Evolutionary conservation across 2,113 vertebrate species (phyloP), one percentile per base, ranked within the genome.

Genomic region (Apteryx owenii): DNA sequence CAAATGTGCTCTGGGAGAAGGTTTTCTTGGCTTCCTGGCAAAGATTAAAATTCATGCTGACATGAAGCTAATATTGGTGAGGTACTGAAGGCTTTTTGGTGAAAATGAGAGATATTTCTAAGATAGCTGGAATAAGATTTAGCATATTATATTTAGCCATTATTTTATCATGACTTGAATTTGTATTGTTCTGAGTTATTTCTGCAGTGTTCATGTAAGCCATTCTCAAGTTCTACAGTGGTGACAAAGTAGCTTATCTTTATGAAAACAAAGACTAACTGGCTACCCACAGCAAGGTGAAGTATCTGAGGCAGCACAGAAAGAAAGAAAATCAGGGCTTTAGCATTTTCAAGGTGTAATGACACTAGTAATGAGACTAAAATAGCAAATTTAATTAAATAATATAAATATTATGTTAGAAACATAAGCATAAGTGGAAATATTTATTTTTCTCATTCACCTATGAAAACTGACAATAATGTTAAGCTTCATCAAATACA

Each of bases 401-500:
- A 85, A 85, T 85, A 68, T 81, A 68, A 93, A 94, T 90, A 95
- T 94, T 88, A 70, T 85, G 12, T 80, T 88, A 88, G 81, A 82
- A 53, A 23, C 25, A 65, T 64, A 92, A 83, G 38, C 17, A 4
- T 69, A 85, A 88, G 50, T 60, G 36, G 66, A 91, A 95, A 82
- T 97, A 91, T 82, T 92, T 93, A 53, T 85, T 89, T 95, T 93
- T 94, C 81, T 91, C 33, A 70, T 84, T 95, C 69, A 61, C 7
- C 64, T 72, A 15, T 71, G 65, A 79, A 84, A 93, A 84, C 25
- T 85, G 46, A 81, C 50, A 95, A 92, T 40, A 93, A 8, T 22
- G 66, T 95, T 96, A 95, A 95, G 26, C 84, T 96, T 96, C 77
- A 65, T 95, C 85, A 97, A 97, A 97, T 79, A 75, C 36, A 79